Evolutionary conservation across 2,113 vertebrate species (phyloP).

Genomic region (Climacteris rufus): DNA sequence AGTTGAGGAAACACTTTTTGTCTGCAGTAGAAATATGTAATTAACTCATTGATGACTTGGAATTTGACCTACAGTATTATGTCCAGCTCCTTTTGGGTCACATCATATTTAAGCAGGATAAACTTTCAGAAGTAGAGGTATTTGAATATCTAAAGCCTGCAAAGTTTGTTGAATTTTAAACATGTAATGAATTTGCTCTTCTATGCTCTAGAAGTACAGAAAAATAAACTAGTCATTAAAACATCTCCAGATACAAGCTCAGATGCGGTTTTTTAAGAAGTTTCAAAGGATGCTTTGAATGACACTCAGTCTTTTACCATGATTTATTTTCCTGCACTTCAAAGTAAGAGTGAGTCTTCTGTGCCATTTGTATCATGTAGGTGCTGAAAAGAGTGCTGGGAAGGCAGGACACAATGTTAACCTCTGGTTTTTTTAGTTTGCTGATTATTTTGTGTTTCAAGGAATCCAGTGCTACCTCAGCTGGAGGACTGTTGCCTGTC

Average conservation of each 20-base stretch:
- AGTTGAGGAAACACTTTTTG: not conserved
- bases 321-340: slow-evolving; percentile 6
- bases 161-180: not conserved
- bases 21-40: not conserved
- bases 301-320: not conserved
- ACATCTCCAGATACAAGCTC: not conserved
- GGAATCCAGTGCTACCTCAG: not conserved
- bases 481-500: not conserved
- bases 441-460: not conserved
- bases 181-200: not conserved
- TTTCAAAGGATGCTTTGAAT: slow-evolving; percentile 47
- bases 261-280: not conserved
- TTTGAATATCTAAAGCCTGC: not conserved
- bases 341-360: slow-evolving; percentile 7
- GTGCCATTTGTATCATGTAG: not conserved
- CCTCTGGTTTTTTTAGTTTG: not conserved
- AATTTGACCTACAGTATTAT: not conserved
- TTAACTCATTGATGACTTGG: not conserved
- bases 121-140: not conserved
- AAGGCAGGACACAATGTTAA: slow-evolving; percentile 10
- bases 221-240: slow-evolving; percentile 30
- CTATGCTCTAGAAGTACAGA: not conserved
- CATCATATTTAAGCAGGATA: not conserved
- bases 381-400: not conserved
- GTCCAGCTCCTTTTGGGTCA: not conserved